phyloP scores from a whole-genome alignment of 2,113 vertebrate species.

The Hydrochoerus hydrochaeris region DNA sequence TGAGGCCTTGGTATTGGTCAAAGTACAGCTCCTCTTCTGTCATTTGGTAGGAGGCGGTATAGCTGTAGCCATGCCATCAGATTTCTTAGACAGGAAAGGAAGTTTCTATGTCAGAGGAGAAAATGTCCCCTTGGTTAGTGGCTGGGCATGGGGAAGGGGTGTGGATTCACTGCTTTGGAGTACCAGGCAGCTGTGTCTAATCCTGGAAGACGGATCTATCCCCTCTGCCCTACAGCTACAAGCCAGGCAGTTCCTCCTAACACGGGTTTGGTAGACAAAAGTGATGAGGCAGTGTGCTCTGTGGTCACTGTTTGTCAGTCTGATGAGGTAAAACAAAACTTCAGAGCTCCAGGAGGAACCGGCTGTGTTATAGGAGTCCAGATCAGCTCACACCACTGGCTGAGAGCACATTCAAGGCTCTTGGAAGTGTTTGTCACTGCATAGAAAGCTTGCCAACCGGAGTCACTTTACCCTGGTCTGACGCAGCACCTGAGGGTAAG shows the following conservation, averaged over 20 bases:
- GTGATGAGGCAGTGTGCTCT: background rate
- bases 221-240: background rate
- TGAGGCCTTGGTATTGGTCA: background rate
- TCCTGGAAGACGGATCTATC: slow-evolving; percentile 11
- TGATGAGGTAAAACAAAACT: background rate
- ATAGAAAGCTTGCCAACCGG: background rate
- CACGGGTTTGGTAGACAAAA: background rate
- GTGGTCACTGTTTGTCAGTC: background rate
- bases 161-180: background rate
- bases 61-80: background rate
- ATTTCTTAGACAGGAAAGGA: slow-evolving; percentile 7
- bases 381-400: background rate
- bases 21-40: background rate
- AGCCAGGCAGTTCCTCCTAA: background rate
- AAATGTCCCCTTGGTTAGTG: background rate
- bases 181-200: background rate
- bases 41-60: background rate
- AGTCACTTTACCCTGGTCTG: background rate
- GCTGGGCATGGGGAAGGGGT: background rate
- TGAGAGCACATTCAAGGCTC: background rate
- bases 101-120: background rate
- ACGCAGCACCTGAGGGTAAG: background rate
- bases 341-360: background rate
- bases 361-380: background rate
- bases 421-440: background rate